A percentile compares a stretch with the other conserved stretches of the same genome.
Conservation (phyloP, 1,140 invertebrate genomes). For the Tetramorium simillimum region DNA sequence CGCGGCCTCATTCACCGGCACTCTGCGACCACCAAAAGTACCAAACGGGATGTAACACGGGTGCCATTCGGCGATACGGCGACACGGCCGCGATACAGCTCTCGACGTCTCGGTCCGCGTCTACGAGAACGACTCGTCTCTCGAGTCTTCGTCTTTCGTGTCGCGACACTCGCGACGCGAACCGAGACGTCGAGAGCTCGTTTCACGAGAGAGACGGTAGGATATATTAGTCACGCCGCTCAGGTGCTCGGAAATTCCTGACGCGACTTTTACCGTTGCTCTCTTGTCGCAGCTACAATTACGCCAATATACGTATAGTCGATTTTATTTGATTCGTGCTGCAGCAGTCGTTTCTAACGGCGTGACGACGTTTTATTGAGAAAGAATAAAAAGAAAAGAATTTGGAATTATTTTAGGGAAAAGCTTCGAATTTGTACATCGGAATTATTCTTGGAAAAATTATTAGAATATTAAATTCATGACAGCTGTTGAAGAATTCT, state of each 20-base stretch:
- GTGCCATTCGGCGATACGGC: conserved; percentile 4
- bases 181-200: conserved; percentile 24
- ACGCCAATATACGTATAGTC: background rate
- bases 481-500: background rate
- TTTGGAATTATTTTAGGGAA: background rate
- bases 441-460: background rate
- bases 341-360: background rate
- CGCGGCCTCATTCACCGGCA: conserved; percentile 69
- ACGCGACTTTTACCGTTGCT: conserved; percentile 30
- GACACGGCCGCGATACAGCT: too few species aligned
- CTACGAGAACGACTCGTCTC: background rate
- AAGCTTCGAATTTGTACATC: background rate
- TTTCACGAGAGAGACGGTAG: background rate
- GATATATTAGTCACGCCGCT: background rate
- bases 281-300: conserved; percentile 5
- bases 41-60: background rate
- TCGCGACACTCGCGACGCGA: background rate
- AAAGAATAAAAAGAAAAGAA: background rate
- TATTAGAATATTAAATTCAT: background rate
- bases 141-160: background rate
- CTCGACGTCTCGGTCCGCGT: background rate
- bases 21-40: conserved; percentile 12
- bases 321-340: background rate
- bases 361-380: conserved; percentile 12
- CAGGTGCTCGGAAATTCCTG: conserved; percentile 4